Conservation (phyloP, 1,140 invertebrate species). For the Oncopodura yosiiana region DNA sequence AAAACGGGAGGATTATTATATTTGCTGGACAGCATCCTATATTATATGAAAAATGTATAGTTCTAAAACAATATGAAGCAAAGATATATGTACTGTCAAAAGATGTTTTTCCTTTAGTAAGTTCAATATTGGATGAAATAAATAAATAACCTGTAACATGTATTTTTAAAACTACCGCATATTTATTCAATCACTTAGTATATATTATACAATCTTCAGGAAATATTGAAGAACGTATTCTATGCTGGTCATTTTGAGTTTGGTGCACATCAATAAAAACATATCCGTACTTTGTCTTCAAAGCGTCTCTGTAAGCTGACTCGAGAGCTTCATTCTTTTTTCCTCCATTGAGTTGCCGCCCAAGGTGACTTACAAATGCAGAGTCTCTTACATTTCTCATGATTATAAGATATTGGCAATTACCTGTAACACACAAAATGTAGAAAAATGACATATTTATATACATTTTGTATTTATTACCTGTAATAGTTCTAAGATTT, state of each 20-base stretch:
- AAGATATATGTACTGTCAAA: too few species aligned
- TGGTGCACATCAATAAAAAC: neutral
- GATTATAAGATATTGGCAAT: neutral
- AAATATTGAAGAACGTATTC: neutral
- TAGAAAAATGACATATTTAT: neutral
- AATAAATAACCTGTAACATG: too few species aligned
- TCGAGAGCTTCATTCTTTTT: neutral
- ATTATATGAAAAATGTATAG: too few species aligned
- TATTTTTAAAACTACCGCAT: too few species aligned
- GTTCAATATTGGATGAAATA: too few species aligned
- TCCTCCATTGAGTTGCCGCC: neutral
- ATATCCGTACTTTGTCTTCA: neutral
- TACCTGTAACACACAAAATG: neutral
- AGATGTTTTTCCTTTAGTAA: too few species aligned
- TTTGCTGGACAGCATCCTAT: too few species aligned
- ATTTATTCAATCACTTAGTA: too few species aligned
- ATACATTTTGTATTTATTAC: neutral
- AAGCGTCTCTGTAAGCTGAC: neutral
- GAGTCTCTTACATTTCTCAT: neutral
- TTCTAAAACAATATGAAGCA: too few species aligned
- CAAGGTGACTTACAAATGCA: neutral
- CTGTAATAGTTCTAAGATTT: neutral
- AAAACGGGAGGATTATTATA: too few species aligned
- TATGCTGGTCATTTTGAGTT: neutral
- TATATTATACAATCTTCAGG: too few species aligned